Conservation (phyloP, 2,888 invertebrate genomes). For the Chrysotoxum bicinctum region DNA sequence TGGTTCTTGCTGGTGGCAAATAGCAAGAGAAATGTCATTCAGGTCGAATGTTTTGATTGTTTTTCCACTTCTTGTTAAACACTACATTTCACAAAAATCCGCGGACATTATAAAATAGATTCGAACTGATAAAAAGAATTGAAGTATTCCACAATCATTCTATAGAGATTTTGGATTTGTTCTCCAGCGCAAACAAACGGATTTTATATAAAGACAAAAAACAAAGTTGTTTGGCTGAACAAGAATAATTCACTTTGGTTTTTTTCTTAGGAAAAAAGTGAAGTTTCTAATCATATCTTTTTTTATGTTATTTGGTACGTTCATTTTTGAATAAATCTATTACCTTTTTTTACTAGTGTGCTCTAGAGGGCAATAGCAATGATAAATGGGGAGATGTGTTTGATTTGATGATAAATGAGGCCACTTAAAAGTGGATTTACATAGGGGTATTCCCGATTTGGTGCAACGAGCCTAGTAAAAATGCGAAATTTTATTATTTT, state of each 20-base stretch:
- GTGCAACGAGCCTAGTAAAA: too few relatives aligned
- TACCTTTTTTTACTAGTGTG: conserved; percentile 29
- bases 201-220: neutral
- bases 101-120: neutral
- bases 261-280: conserved; percentile 40
- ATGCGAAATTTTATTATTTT: too few relatives aligned
- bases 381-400: neutral
- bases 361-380: neutral
- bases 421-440: too few relatives aligned
- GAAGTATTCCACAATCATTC: neutral
- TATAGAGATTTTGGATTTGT: neutral
- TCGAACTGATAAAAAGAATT: neutral
- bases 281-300: conserved; percentile 61
- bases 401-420: neutral
- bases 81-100: neutral
- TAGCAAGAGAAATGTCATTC: conserved; percentile 65
- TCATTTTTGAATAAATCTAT: conserved; percentile 9
- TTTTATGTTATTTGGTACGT: conserved; percentile 39
- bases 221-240: conserved; percentile 56
- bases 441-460: too few relatives aligned
- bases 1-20: neutral
- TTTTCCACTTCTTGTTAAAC: conserved; percentile 33
- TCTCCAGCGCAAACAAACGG: neutral
- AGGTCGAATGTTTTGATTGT: conserved; percentile 72
- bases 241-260: conserved; percentile 42